These are phyloP conservation scores for Momotus momota DNA, from an alignment of 2,797 vertebrate species.

Conservation along the genomic window DNA sequence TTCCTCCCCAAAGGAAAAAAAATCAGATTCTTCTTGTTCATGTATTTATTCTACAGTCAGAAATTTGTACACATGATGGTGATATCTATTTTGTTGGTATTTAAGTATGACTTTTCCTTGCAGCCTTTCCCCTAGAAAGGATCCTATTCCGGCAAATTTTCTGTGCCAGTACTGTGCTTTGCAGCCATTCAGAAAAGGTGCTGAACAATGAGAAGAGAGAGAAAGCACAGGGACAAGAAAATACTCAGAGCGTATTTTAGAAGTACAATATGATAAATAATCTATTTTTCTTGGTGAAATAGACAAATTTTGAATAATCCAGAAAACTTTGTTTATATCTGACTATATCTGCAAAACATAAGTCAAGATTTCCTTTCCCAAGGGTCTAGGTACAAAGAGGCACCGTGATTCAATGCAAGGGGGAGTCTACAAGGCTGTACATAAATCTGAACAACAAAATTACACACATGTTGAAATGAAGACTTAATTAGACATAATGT, in stretches of 20 bases:
- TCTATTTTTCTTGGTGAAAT: neutral
- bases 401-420: neutral
- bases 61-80: neutral
- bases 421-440: neutral
- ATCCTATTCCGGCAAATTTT: neutral
- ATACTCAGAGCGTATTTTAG: neutral
- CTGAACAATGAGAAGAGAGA: neutral
- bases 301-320: neutral
- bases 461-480: slow-evolving; percentile 55
- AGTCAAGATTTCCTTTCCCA: neutral
- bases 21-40: neutral
- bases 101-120: neutral
- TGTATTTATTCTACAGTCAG: neutral
- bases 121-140: neutral
- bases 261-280: neutral
- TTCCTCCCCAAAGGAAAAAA: neutral
- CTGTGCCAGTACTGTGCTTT: neutral
- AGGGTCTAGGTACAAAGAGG: neutral
- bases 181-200: neutral
- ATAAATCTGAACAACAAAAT: slow-evolving; percentile 58
- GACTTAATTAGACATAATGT: slow-evolving; percentile 71
- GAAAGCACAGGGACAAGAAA: neutral
- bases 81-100: neutral
- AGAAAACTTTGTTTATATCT: neutral
- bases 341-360: neutral